Base-by-base conservation (phyloP, 2,113 vertebrate genomes). In the Xenotilapia caudafasciata region DNA sequence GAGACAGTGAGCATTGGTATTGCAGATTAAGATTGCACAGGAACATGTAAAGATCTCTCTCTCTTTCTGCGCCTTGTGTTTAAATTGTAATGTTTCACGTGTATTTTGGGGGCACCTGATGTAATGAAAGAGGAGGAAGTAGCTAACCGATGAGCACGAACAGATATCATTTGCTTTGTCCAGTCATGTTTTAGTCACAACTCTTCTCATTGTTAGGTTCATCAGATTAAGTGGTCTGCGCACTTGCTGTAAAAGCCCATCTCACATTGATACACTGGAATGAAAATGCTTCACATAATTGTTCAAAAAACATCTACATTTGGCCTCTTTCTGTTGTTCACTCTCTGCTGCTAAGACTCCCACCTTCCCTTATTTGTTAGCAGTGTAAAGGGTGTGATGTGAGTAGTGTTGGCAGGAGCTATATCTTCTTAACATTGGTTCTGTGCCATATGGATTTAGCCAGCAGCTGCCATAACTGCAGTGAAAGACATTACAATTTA, bases 251-350 rank as follows among this genome's bases (percentile, higher is more conserved):
- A 9, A 80, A 1, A 79, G 33, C 73, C 12, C 45, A 14, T 51
- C 38, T 35, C 75, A 56, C 33, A 5, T 10, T 12, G 58, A 70
- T 21, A 19, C n/a, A 70, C 45, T 51, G 21, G 1, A 53, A 56
- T 80, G 80, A 19, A n/a, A 82, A 35, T 0, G 5, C 86, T 85
- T 85, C 70, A 88, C 82, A 17, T 13, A 23, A 49, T 11, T 40
- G 6, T n/a, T 35, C 0, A 65, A 65, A 62, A 65, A 65, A 65
- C 31, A n/a, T 0, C 3, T 1, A 65, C 17, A 5, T 28, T 47
- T 75, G 38, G 14, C 23, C 23, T 70, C 13, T 70, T 2, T 42
- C 65, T 70, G 65, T 23, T 70, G 65, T 70, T 70, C 38, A 6
- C 65, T 42, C 3, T 23, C n/a, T 70, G 3, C 35, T 70, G 21